phyloP scores from a whole-genome alignment of 1,140 invertebrate genomes.

The Pseudoatta argentina region DNA sequence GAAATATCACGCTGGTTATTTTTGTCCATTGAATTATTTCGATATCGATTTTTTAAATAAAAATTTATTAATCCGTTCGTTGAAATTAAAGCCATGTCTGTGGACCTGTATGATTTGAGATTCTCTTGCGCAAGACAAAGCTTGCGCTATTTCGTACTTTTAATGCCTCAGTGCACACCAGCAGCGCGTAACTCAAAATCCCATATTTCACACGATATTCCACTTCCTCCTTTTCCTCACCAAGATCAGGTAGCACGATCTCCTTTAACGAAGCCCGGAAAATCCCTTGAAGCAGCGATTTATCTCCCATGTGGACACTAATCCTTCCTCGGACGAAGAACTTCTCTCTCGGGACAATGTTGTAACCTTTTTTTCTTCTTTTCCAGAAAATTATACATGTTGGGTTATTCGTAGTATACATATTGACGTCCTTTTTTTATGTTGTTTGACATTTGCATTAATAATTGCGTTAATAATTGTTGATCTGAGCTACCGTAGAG shows the following conservation, averaged over 20 bases:
- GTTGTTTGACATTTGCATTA: not conserved
- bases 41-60: not conserved
- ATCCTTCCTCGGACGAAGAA: slow-evolving; percentile 51
- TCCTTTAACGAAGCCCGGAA: slow-evolving; percentile 60
- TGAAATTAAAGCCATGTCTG: slow-evolving; percentile 21
- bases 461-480: slow-evolving; percentile 44
- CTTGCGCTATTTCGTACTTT: slow-evolving; percentile 41
- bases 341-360: not conserved
- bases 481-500: not conserved
- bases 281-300: slow-evolving; percentile 61
- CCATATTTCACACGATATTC: slow-evolving; percentile 50
- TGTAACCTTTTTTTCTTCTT: not conserved
- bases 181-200: slow-evolving; percentile 42
- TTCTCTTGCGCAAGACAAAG: slow-evolving; percentile 29
- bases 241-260: slow-evolving; percentile 39
- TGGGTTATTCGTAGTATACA: not conserved
- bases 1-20: not conserved
- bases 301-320: slow-evolving; percentile 61
- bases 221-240: not conserved
- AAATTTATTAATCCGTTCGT: slow-evolving; percentile 23
- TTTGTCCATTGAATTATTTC: not conserved
- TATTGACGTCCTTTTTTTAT: not conserved
- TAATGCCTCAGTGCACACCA: slow-evolving; percentile 27
- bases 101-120: not conserved
- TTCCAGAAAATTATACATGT: slow-evolving; percentile 9